Evolutionary conservation across 1,140 invertebrate genomes (phyloP).

Genomic region (Galleria mellonella): DNA sequence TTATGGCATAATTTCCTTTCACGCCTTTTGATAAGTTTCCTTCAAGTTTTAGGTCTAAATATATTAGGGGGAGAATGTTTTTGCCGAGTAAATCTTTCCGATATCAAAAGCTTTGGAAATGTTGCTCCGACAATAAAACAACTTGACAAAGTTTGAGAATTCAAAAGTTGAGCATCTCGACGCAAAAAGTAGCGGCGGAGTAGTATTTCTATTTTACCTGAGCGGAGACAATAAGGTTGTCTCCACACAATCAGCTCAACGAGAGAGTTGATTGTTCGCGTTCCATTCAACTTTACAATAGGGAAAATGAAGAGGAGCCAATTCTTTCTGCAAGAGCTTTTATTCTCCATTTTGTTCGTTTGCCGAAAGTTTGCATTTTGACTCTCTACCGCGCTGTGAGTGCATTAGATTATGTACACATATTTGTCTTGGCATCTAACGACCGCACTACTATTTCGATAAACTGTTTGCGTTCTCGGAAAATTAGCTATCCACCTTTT

Average conservation of each 20-base stretch:
- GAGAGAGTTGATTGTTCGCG: slow-evolving; percentile 67
- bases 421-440: slow-evolving; percentile 59
- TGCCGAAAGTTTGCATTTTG: slow-evolving; percentile 63
- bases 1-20: slow-evolving; percentile 51
- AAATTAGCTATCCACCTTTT: slow-evolving; percentile 14
- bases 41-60: slow-evolving; percentile 15
- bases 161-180: slow-evolving; percentile 62
- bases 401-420: slow-evolving; percentile 54
- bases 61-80: slow-evolving; percentile 11
- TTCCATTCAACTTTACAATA: slow-evolving; percentile 70
- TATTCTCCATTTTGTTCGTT: slow-evolving; percentile 58
- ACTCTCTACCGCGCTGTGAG: slow-evolving; percentile 38
- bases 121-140: slow-evolving; percentile 24
- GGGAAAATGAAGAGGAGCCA: slow-evolving; percentile 69
- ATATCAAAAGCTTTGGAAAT: slow-evolving; percentile 22
- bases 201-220: slow-evolving; percentile 67
- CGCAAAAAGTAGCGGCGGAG: slow-evolving; percentile 51
- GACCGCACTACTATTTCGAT: slow-evolving; percentile 37
- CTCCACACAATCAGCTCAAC: slow-evolving; percentile 66
- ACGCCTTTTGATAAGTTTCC: slow-evolving; percentile 38
- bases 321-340: slow-evolving; percentile 65
- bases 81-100: slow-evolving; percentile 18
- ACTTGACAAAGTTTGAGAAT: slow-evolving; percentile 44
- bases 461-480: slow-evolving; percentile 39
- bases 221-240: slow-evolving; percentile 67